phyloP scores from a whole-genome alignment of 2,797 vertebrate genomes.

The Mormyrops attenuatus region DNA sequence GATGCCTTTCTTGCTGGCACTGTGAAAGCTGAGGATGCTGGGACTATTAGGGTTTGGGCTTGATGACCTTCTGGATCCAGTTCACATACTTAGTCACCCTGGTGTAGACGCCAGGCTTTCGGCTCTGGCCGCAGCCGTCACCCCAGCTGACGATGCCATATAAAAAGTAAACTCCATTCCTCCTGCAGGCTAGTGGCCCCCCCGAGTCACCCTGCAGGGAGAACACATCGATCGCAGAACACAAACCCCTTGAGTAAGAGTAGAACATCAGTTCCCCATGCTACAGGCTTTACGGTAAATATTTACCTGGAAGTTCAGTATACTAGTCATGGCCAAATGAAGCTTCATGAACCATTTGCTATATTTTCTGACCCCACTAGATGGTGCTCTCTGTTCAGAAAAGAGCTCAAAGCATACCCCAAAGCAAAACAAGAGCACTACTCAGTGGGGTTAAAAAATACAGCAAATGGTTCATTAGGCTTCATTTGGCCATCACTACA shows the following conservation, averaged over 20 bases:
- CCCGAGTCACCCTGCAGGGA: constrained; percentile 83
- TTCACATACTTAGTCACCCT: constrained; percentile 75
- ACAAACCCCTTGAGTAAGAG: neutral
- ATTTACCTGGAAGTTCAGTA: neutral
- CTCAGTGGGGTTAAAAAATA: neutral
- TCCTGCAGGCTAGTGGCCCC: constrained; percentile 81
- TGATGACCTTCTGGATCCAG: constrained; percentile 78
- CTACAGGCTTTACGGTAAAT: neutral
- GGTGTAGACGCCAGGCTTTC: constrained; percentile 89
- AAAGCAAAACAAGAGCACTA: neutral
- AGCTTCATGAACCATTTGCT: neutral
- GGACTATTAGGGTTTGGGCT: constrained; percentile 32
- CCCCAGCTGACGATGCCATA: constrained; percentile 95
- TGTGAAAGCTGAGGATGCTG: neutral
- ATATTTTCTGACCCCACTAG: neutral
- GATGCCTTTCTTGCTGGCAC: neutral
- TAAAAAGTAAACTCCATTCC: constrained; percentile 71
- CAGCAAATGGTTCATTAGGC: neutral
- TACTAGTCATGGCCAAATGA: neutral
- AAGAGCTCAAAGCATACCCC: neutral
- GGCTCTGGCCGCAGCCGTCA: constrained; percentile 72
- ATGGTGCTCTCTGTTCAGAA: neutral
- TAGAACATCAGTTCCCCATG: neutral
- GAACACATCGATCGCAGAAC: constrained; percentile 26
- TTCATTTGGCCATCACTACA: neutral